These are phyloP conservation scores for Ischnus inquisitorius DNA, from an alignment of 2,888 invertebrate genomes.

Conservation along the genomic window DNA sequence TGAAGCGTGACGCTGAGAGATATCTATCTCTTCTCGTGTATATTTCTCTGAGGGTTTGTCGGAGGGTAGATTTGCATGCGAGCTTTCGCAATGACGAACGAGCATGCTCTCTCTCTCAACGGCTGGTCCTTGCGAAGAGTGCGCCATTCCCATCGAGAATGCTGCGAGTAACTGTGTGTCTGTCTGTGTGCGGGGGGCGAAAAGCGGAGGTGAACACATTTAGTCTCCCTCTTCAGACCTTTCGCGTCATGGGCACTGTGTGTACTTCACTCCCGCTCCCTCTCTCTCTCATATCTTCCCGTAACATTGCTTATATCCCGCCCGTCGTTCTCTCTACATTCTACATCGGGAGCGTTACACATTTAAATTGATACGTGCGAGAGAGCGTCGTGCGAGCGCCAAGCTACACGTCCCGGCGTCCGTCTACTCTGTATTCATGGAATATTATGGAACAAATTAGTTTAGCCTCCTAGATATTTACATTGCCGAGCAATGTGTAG, in stretches of 20 bases:
- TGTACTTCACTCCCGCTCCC: not conserved
- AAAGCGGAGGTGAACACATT: conserved; percentile 29
- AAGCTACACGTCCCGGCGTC: conserved; percentile 62
- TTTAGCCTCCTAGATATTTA: conserved; percentile 72
- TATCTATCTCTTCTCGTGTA: not conserved
- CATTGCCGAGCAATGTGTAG: conserved; percentile 60
- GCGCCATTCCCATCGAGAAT: not conserved
- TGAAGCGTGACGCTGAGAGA: too few species aligned
- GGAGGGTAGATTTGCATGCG: conserved; percentile 1
- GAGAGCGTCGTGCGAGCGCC: conserved; percentile 67
- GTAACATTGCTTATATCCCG: not conserved
- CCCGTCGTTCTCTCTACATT: conserved; percentile 13
- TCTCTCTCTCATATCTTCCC: not conserved
- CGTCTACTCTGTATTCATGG: conserved; percentile 80
- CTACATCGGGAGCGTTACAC: conserved; percentile 39
- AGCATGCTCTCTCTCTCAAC: not conserved
- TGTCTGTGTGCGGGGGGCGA: not conserved
- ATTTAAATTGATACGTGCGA: conserved; percentile 67
- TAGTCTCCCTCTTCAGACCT: conserved; percentile 1
- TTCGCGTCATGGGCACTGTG: not conserved
- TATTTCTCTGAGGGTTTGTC: not conserved
- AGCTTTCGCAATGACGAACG: conserved; percentile 53
- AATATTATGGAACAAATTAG: conserved; percentile 77
- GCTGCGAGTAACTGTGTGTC: not conserved
- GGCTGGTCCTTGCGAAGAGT: not conserved